phyloP scores from a whole-genome alignment of 2,888 invertebrate species.

The Temnothorax rugatulus region DNA sequence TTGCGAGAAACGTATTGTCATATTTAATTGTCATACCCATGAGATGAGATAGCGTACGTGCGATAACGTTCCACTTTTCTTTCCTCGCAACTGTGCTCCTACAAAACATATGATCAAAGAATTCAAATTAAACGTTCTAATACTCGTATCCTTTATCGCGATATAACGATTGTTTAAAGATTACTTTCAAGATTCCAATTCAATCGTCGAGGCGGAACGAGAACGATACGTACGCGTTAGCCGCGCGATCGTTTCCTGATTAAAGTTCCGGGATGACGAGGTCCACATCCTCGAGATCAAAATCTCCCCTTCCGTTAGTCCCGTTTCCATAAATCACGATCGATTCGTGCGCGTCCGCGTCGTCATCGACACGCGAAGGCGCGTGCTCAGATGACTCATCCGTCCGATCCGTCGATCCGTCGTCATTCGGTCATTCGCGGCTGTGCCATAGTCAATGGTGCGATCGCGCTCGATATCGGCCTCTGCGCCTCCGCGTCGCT shows the following conservation, averaged over 20 bases:
- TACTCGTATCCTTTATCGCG: not conserved
- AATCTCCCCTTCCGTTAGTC: not conserved
- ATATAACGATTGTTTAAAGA: not conserved
- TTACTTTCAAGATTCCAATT: not conserved
- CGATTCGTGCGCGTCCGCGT: constrained; percentile 38
- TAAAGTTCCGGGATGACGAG: not conserved
- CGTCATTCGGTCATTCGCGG: not conserved
- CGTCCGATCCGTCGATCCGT: too few species aligned
- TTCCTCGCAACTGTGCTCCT: not conserved
- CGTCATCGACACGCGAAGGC: constrained; percentile 65
- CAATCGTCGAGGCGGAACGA: not conserved
- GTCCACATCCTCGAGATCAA: not conserved
- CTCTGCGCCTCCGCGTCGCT: too few species aligned
- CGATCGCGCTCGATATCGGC: constrained; percentile 20
- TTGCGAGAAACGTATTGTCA: not conserved
- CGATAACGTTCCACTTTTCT: not conserved
- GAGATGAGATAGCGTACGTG: not conserved
- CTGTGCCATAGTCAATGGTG: not conserved
- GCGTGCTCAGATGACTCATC: not conserved
- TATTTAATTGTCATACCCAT: too few species aligned
- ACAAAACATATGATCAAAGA: not conserved
- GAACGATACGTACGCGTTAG: not conserved
- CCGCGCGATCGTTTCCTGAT: not conserved
- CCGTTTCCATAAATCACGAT: not conserved
- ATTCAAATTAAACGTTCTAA: too few species aligned